These are phyloP conservation scores for Merodon equestris DNA, from an alignment of 2,888 invertebrate genomes.

Conservation along the genomic window DNA sequence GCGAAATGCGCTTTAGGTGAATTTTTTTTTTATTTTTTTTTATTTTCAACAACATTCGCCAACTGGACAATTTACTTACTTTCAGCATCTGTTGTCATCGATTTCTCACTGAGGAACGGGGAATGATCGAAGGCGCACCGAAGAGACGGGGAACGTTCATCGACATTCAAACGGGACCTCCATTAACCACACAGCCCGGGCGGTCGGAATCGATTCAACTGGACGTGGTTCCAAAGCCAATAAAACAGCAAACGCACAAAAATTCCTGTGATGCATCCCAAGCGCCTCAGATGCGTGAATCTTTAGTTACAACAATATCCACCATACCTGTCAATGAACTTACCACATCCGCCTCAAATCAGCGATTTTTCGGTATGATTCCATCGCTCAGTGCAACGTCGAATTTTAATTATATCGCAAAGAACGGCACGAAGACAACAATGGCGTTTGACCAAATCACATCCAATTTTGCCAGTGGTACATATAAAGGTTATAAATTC, in stretches of 20 bases:
- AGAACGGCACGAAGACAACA: conserved; percentile 25
- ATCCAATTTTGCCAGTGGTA: conserved; percentile 14
- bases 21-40: conserved; percentile 1
- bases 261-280: not conserved
- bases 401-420: conserved; percentile 42
- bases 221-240: conserved; percentile 1
- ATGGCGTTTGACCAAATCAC: conserved; percentile 51
- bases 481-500: conserved; percentile 35
- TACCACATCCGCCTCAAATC: conserved; percentile 13
- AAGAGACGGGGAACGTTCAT: conserved; percentile 22
- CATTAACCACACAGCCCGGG: conserved; percentile 40
- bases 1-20: conserved; percentile 49
- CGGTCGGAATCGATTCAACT: conserved; percentile 18
- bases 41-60: too few species aligned
- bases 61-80: too few species aligned
- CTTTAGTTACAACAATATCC: conserved; percentile 11
- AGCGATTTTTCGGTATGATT: not conserved
- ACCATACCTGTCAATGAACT: conserved; percentile 11
- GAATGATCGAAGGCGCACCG: not conserved
- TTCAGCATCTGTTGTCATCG: conserved; percentile 32
- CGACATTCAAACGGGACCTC: conserved; percentile 33
- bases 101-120: conserved; percentile 18
- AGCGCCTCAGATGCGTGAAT: conserved; percentile 7
- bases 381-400: conserved; percentile 46
- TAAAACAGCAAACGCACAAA: not conserved